Percentiles rank a stretch among this genome's conserved stretches.
Conservation (phyloP, 2,888 invertebrate species). For the Chorisops tibialis region DNA sequence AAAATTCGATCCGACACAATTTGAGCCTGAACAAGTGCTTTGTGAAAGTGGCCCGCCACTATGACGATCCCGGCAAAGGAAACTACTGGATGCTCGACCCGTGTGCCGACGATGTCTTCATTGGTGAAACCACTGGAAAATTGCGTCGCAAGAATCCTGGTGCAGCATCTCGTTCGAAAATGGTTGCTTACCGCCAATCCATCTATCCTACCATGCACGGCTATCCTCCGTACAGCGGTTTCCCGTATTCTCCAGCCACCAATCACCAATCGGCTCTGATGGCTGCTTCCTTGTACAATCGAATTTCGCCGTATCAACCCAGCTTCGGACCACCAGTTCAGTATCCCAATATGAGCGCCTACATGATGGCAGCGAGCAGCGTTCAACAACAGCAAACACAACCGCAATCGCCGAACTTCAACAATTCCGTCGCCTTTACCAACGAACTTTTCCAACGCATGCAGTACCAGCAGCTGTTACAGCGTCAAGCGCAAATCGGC, state of each 20-base stretch:
- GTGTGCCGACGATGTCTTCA: conserved; percentile 93
- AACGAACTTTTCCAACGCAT: conserved; percentile 52
- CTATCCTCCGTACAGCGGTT: conserved; percentile 48
- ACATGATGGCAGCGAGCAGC: conserved; percentile 5
- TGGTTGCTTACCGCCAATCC: conserved; percentile 84
- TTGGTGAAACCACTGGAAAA: conserved; percentile 97
- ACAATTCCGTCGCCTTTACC: conserved; percentile 51
- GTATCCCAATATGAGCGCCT: conserved; percentile 16
- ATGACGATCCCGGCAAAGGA: conserved; percentile 98
- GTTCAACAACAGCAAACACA: neutral
- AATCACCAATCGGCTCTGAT: conserved; percentile 23
- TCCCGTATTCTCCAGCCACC: conserved; percentile 39
- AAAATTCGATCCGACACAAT: conserved; percentile 97
- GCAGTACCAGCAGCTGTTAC: conserved; percentile 45
- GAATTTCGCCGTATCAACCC: conserved; percentile 41
- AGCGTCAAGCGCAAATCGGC: conserved; percentile 16
- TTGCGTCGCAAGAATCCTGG: conserved; percentile 86
- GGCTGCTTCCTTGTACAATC: conserved; percentile 45
- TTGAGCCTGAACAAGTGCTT: conserved; percentile 97
- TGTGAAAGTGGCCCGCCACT: conserved; percentile 93
- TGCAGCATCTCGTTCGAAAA: conserved; percentile 79
- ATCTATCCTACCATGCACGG: conserved; percentile 51
- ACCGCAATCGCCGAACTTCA: neutral
- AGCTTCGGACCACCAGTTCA: conserved; percentile 29
- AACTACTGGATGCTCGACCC: conserved; percentile 99